A percentile compares a stretch with the other conserved stretches of the same genome.
Conservation (phyloP, 2,113 vertebrate species). For the Ceyx margarethae region DNA sequence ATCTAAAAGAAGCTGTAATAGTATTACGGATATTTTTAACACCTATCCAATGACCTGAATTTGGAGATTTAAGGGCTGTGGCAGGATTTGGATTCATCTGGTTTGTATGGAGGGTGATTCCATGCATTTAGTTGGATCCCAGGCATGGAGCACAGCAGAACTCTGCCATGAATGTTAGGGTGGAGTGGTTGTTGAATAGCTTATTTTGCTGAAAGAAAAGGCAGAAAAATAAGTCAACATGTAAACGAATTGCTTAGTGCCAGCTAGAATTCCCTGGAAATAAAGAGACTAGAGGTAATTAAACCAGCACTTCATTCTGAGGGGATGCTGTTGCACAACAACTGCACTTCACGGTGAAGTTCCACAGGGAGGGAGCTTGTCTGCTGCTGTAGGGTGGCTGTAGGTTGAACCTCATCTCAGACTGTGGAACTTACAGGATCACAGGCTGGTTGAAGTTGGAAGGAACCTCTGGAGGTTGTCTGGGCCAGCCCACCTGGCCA, state of each 20-base stretch:
- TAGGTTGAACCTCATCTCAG: background rate
- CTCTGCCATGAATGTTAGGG: background rate
- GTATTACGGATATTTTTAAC: conserved; percentile 14
- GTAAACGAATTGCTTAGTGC: background rate
- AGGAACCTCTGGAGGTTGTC: background rate
- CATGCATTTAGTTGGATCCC: background rate
- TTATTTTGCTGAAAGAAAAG: background rate
- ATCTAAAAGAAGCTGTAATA: background rate
- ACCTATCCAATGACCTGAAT: background rate
- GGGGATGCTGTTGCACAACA: background rate
- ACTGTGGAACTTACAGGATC: background rate
- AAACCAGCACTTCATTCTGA: background rate
- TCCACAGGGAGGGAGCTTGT: background rate
- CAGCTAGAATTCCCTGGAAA: background rate
- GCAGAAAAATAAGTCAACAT: background rate
- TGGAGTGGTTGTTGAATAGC: background rate
- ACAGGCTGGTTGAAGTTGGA: background rate
- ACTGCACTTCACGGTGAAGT: background rate
- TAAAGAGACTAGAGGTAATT: background rate
- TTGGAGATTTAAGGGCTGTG: conserved; percentile 12
- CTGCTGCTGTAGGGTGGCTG: background rate
- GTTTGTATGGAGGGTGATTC: background rate
- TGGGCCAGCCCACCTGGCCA: background rate
- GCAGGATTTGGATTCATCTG: background rate
- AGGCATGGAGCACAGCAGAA: background rate